Evolutionary conservation across 2,888 invertebrate species (phyloP), one percentile per base, ranked within the genome.

Genomic region (Apamea anceps): DNA sequence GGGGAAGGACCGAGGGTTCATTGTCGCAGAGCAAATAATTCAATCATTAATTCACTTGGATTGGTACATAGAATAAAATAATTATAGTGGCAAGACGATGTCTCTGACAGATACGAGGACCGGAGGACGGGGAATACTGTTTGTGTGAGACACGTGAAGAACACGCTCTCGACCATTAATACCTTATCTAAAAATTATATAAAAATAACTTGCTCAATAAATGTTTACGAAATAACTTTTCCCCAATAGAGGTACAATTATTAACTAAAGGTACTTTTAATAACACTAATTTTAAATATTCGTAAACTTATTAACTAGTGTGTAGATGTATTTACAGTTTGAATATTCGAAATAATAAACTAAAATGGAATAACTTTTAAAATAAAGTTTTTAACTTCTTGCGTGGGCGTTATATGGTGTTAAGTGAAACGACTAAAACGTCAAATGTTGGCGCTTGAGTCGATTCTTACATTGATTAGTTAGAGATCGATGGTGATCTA

Each of bases 251-350:
- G 82, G 81, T 80, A 83, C 32, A 84, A 77, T 81, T 77, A 81
- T 82, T 76, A 73, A 75, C 81, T 85, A 85, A 57, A 84, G 18
- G 45, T 70, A 78, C 54, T 77, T 87, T 80, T 81, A 80, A 78
- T 79, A 76, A 70, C 32, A 67, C 78, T 89, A 87, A 82, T 70
- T 70, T 85, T 83, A 87, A 86, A 86, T 88, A 87, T 75, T 80
- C 79, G 62, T 85, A 42, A 85, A 32, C 85, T 89, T 84, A 89
- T 45, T 65, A 79, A n/a, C 83, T 89, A 89, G 42, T 77, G 63
- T 77, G 51, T 67, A 83, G 73, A 84, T 72, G 71, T 89, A 89
- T 89, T 82, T 89, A 89, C 88, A 89, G 54, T 77, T 82, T 76
- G 72, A 81, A 87, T 81, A 85, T 81, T 83, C 67, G 72, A 84